Conservation (phyloP, 2,797 vertebrate species). For the Naso thynnoides region DNA sequence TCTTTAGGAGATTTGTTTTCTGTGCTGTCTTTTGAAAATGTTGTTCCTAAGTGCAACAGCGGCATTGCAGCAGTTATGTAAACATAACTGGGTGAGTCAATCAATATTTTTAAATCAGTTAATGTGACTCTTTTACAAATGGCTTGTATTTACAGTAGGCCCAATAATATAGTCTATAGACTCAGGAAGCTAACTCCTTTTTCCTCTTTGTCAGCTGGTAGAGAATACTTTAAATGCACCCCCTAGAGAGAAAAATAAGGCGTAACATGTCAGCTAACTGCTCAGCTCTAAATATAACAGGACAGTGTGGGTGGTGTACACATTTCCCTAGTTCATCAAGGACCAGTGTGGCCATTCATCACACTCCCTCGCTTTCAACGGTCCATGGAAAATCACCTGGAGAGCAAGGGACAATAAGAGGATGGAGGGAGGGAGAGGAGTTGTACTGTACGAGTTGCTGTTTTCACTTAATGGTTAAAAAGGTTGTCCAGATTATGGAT, state of each 20-base stretch:
- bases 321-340: constrained; percentile 49
- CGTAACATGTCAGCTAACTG: constrained; percentile 40
- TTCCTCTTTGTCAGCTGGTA: background rate
- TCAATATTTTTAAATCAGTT: background rate
- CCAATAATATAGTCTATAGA: background rate
- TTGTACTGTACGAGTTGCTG: background rate
- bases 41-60: no score
- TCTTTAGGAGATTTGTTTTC: background rate
- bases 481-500: constrained; percentile 11
- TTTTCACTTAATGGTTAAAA: constrained; percentile 18
- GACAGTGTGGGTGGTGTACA: constrained; percentile 37
- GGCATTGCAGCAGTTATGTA: background rate
- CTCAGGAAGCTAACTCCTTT: constrained; percentile 12
- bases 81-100: background rate
- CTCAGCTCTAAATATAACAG: constrained; percentile 51
- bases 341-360: constrained; percentile 63
- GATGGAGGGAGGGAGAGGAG: background rate
- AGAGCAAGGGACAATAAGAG: background rate
- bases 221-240: constrained; percentile 13
- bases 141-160: background rate
- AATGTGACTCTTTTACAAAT: background rate
- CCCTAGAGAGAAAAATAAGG: constrained; percentile 42
- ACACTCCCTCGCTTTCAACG: constrained; percentile 47
- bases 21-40: no score
- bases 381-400: constrained; percentile 43